These are phyloP conservation scores for Charina bottae DNA, from an alignment of 2,113 vertebrate genomes.

Conservation along the genomic window DNA sequence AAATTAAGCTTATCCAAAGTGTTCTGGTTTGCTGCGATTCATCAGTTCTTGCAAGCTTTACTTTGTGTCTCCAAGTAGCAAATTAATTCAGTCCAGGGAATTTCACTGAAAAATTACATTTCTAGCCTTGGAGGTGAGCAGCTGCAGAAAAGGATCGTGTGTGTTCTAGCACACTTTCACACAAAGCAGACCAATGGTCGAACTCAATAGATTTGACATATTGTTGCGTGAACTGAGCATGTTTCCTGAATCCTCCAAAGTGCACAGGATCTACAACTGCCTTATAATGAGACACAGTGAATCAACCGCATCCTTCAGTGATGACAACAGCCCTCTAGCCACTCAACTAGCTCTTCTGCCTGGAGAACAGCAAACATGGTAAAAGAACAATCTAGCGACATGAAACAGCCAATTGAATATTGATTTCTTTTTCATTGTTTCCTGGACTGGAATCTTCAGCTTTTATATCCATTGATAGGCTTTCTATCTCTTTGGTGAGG, in stretches of 20 bases:
- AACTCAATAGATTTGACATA: not conserved
- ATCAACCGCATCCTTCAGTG: not conserved
- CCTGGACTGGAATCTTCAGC: constrained; percentile 36
- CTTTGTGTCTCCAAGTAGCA: not conserved
- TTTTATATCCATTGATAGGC: constrained; percentile 51
- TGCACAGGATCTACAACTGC: not conserved
- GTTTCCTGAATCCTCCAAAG: not conserved
- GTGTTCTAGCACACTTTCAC: not conserved
- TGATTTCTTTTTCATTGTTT: constrained; percentile 46
- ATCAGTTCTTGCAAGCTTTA: not conserved
- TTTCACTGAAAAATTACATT: not conserved
- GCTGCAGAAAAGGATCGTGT: too few species aligned
- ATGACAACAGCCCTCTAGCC: not conserved
- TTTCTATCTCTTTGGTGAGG: constrained; percentile 35
- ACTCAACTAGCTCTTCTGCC: constrained; percentile 1
- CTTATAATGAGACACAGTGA: constrained; percentile 10
- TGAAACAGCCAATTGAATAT: constrained; percentile 37
- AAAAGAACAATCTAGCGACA: constrained; percentile 48
- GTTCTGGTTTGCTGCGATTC: not conserved
- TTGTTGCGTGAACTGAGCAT: not conserved
- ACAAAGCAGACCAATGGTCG: not conserved
- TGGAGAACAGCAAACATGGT: constrained; percentile 36
- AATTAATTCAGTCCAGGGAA: not conserved
- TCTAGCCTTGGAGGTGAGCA: not conserved
- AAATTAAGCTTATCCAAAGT: not conserved